A percentile compares a stretch with the other conserved stretches of the same genome.
Evolutionary conservation across 2,888 invertebrate species (phyloP).

Genomic region (Sarcophaga variegata): DNA sequence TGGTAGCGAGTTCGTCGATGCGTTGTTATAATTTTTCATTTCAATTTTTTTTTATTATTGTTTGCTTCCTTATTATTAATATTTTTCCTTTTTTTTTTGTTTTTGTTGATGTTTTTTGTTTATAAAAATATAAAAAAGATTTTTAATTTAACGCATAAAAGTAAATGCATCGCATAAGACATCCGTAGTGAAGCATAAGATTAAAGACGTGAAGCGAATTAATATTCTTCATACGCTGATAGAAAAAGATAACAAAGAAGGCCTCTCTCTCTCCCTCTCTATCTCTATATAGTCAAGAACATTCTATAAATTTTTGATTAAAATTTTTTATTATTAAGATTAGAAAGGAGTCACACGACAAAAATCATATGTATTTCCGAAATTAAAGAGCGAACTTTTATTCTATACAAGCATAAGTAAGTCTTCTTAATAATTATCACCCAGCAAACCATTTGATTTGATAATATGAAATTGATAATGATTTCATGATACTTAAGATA

Average conservation of each 20-base stretch:
- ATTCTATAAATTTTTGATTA: neutral
- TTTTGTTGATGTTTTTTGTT: neutral
- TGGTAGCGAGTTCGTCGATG: neutral
- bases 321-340: neutral
- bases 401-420: too few relatives aligned
- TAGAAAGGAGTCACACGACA: too few relatives aligned
- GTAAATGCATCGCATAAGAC: constrained; percentile 71
- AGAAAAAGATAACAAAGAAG: neutral
- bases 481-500: too few relatives aligned
- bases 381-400: too few relatives aligned
- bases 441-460: too few relatives aligned
- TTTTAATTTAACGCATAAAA: constrained; percentile 77
- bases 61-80: constrained; percentile 57
- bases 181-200: constrained; percentile 40
- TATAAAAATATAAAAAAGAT: constrained; percentile 60
- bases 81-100: constrained; percentile 30
- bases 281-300: neutral
- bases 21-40: constrained; percentile 62
- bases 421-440: too few relatives aligned
- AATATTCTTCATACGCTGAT: constrained; percentile 44
- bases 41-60: constrained; percentile 37
- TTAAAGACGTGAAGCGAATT: constrained; percentile 53
- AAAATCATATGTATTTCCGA: too few relatives aligned
- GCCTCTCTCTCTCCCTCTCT: neutral
- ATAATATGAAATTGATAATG: too few relatives aligned